These are phyloP conservation scores for Bergia puertoricense DNA, from an alignment of 92 coral and sea anemone species.

Conservation along the genomic window DNA sequence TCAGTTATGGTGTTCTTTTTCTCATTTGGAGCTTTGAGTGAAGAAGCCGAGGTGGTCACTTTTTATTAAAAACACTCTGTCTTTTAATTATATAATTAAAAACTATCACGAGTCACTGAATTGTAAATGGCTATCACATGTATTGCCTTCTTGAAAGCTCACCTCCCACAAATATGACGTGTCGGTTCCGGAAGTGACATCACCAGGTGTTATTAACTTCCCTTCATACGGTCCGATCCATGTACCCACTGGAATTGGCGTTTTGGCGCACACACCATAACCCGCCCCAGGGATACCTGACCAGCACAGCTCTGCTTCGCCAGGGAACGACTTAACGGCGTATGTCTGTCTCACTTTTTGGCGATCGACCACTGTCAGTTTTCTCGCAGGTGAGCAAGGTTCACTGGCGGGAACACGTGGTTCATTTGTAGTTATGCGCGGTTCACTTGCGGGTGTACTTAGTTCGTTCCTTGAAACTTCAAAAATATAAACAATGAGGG, in stretches of 20 bases:
- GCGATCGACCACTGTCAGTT: conserved; percentile 8
- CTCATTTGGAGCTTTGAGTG: too few species aligned
- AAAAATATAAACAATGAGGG: too few species aligned
- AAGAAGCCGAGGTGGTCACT: too few species aligned
- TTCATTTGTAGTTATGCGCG: not conserved
- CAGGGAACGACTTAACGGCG: conserved; percentile 86
- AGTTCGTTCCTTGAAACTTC: not conserved
- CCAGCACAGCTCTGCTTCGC: conserved; percentile 85
- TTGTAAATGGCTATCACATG: not conserved
- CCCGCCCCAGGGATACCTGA: conserved; percentile 90
- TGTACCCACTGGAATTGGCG: conserved; percentile 88
- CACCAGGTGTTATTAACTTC: conserved; percentile 61
- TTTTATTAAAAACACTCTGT: too few species aligned
- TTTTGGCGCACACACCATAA: conserved; percentile 88
- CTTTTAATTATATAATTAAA: too few species aligned
- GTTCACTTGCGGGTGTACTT: not conserved
- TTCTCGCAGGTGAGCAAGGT: not conserved
- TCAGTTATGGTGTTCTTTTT: too few species aligned
- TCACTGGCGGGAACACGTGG: not conserved
- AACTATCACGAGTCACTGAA: too few species aligned
- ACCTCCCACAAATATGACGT: conserved; percentile 99
- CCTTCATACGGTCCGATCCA: conserved; percentile 99
- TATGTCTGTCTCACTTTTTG: conserved; percentile 42
- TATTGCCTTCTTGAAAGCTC: conserved; percentile 10
- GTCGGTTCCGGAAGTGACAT: conserved; percentile 63